Base-by-base conservation (phyloP, 1,140 invertebrate species). In the Bicyclus anynana region DNA sequence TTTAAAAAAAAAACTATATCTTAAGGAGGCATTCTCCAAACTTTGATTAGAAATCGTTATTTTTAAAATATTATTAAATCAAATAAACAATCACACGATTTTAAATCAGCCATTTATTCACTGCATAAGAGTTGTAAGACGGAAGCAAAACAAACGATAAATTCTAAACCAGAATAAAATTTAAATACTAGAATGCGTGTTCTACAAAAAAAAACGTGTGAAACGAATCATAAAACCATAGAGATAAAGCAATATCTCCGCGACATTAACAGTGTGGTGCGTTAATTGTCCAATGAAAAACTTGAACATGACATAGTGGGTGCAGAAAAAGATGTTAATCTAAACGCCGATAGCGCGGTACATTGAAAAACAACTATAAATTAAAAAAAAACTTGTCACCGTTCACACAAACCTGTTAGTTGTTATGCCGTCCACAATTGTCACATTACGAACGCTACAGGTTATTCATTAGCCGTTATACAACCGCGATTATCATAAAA, bases 391-490 rank as follows among this genome's bases (percentile, higher is more conserved):
- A 65, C 42, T 49, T 67, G 73, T 74, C 64, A 69, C 63, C 58
- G 47, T 66, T 62, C 57, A 42, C 58, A 51, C 51, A 37, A 61
- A 67, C 59, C 63, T 63, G 60, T 65, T 61, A 53, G 48, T 16
- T 57, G 49, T 42, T 33, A 26, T 44, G 26, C 21, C 67, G 53
- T 53, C 53, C 67, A 62, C 61, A 59, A 63, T 77, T 74, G 72
- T 79, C 72, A 77, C 76, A 71, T 72, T 78, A 76, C 66, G 59
- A 48, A 35, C 55, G 63, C 70, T 71, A 64, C 59, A 65, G 52
- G 72, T 80, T 74, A 86, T 86, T 84, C 81, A 84, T 87, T 87
- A 83, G 77, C 69, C 67, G 69, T 81, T 82, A 80, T 65, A 73
- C 66, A 61, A 65, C 48, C 61, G 42, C 69, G 74, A 84, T 87